Base-by-base conservation (phyloP, 2,113 vertebrate genomes). In the Cyprinus carpio region DNA sequence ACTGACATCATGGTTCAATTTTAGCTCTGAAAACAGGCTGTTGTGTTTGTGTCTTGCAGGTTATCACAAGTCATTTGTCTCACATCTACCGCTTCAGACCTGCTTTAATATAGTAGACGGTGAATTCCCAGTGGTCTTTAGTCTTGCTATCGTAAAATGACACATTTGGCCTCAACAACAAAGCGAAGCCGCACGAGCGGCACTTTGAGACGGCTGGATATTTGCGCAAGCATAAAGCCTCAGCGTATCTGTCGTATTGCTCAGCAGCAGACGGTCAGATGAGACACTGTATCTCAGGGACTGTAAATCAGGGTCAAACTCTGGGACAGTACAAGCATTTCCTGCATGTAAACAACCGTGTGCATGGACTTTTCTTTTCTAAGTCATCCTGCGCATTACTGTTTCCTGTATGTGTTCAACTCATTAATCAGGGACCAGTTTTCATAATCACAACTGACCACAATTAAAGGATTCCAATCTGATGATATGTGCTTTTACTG, bases 191-290 rank as follows among this genome's bases (percentile, higher is more conserved):
- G 91, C 93, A 93, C 92, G 92, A 90, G 86, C 15, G 16, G 51
- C 91, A 90, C 89, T 92, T 92, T 90, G 85, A 54, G 77, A 91
- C 11, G 40, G 2, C 40, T 43, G 40, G 40, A 43, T 43, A 10
- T 91, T 91, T 92, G 92, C 80, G 69, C 23, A 75, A 90, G 51
- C 84, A 92, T 94, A 92, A 95, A 92, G 87, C 81, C 87, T 95
- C 25, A 64, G 11, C n/a, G 25, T 64, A 64, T 64, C 60, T 5
- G 25, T 64, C 60, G n/a, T 62, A 4, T 12, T 12, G 9, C 58
- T 25, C 23, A 25, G 60, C n/a, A 13, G 56, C 4, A 10, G 56
- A 60, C 8, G 56, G 56, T 65, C 62, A 65, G 65, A 18, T 67
- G 13, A 69, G 15, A 69, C 65, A 3, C 15, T 29, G 25, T 29